Base-by-base conservation (phyloP, 2,113 vertebrate genomes). In the Carassius gibelio region DNA sequence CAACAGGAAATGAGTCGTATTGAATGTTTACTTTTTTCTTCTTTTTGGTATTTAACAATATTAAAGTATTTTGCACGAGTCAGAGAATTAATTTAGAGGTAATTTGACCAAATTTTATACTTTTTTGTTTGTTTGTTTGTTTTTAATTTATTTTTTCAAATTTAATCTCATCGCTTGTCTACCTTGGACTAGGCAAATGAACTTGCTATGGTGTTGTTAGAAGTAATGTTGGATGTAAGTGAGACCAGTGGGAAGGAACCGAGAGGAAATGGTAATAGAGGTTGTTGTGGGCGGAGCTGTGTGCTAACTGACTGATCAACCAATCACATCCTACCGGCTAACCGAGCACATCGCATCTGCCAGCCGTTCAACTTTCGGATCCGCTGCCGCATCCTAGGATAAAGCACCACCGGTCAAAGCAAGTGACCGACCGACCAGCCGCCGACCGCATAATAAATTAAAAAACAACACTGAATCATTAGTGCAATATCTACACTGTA, bases 301-400 rank as follows among this genome's bases (percentile, higher is more conserved):
- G 61, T 68, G 55, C 76, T 86, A 80, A 80, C 82, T 82, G 64
- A 80, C 88, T 80, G 87, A 88, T 85, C 84, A 85, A 80, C 88
- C 68, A 87, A 84, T 83, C 87, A 38, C 88, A 84, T 77, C 79
- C 81, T 84, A 86, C 61, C 84, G 81, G 62, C 68, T 81, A 61
- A 84, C 72, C 87, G 84, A 87, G 59, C 84, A 80, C 71, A 36
- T 64, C 81, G 77, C 87, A 83, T 81, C 84, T 21, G 68, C 85
- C 64, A 42, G 81, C 68, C 68, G 61, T 45, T 30, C 86, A 66
- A 52, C 88, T 61, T 69, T 83, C 88, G 86, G 90, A 87, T 80
- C 83, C 75, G 52, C 74, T 38, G 36, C 66, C 88, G 59, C 68
- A 72, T 87, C 83, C 38, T 88, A 89, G 87, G 88, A 89, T 84